Evolutionary conservation across 2,888 invertebrate species (phyloP), one percentile per base, ranked within the genome.

Genomic region (Syritta pipiens): DNA sequence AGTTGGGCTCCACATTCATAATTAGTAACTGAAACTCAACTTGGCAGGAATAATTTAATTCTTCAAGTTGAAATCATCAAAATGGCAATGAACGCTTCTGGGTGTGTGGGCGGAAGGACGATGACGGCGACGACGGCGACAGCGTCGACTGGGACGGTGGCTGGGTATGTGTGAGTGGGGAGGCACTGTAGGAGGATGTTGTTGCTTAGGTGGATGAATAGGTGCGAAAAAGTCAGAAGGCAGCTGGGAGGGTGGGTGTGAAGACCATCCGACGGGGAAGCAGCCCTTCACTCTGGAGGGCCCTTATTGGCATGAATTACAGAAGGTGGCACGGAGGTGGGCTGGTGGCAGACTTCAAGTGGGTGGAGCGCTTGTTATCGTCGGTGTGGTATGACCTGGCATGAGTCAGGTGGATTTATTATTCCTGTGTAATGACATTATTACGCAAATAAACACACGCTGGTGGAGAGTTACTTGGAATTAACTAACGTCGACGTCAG

Each of bases 391-490:
- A 69, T 68, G 53, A 48, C 53, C 75, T 59, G 32, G 55, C 53
- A 35, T 68, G 60, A 76, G 69, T 62, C 49, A 46, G 71, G 71
- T 77, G 63, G 71, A 77, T 65, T 71, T 71, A 77, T 77, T 71
- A 63, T 71, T 48, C 49, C 51, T 51, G 37, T 72, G 65, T 65
- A 67, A 79, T 62, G 65, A 79, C 72, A 69, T 79, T 79, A 74
- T 74, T 67, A 79, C 72, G 77, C 74, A 79, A 77, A 77, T 77
- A 71, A 77, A 77, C 71, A 71, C 71, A 77, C 71, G 44, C 71
- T 53, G 63, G 17, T 19, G 37, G 37, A 57, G 63, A 71, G 76
- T 24, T 30, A 14, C 44, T 46, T 53, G 14, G 46, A 32, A 51
- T 63, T 53, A 65, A 59, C 53, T 65, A 46, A 30, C 48, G 35